Evolutionary conservation across 2,888 invertebrate genomes (phyloP).

Genomic region (Dryocosmus kuriphilus): DNA sequence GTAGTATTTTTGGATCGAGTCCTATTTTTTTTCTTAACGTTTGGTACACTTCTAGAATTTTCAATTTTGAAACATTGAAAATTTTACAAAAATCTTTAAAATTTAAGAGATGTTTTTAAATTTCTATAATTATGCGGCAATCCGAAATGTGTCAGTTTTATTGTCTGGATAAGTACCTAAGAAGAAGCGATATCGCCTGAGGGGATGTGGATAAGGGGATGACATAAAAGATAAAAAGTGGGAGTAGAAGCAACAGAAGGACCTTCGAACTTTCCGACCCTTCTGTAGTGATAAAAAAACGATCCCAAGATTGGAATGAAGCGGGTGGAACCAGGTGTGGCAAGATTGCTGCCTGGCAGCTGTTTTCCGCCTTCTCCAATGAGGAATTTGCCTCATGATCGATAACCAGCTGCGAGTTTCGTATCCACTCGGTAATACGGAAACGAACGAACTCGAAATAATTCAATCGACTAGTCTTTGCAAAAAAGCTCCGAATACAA

Average conservation of each 20-base stretch:
- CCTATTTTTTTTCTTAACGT: no score
- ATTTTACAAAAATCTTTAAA: not conserved
- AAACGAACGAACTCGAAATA: conserved; percentile 19
- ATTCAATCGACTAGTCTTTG: conserved; percentile 25
- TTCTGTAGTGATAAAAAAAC: conserved; percentile 45
- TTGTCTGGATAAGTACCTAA: not conserved
- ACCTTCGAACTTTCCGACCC: conserved; percentile 38
- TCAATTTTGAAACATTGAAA: no score
- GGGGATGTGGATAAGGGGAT: not conserved
- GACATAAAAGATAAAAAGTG: conserved; percentile 46
- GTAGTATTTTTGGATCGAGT: no score
- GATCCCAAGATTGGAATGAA: conserved; percentile 31
- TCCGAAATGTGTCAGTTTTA: not conserved
- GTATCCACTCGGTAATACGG: conserved; percentile 22
- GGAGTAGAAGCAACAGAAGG: not conserved
- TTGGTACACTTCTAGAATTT: no score
- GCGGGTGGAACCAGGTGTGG: conserved; percentile 33
- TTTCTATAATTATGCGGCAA: not conserved
- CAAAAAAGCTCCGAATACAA: not conserved
- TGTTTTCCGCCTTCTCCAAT: conserved; percentile 25
- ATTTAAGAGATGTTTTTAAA: not conserved
- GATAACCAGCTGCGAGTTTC: conserved; percentile 31
- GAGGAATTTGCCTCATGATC: conserved; percentile 34
- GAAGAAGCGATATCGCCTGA: not conserved
- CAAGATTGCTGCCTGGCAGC: conserved; percentile 26